Evolutionary conservation across 2,113 vertebrate species (phyloP).

Genomic region (Bufo gargarizans): DNA sequence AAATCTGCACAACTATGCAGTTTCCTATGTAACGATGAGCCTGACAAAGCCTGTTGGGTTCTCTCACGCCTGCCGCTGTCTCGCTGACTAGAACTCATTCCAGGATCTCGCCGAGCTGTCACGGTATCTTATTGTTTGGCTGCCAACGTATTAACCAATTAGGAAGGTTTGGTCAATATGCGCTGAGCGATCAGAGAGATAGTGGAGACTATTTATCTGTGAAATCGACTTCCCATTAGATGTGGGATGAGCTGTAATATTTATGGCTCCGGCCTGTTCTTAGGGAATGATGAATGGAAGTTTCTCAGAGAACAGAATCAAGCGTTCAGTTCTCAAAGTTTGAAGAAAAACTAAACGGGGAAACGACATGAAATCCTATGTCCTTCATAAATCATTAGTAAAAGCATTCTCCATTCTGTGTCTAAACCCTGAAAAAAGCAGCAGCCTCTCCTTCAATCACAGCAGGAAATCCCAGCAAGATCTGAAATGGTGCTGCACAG

Average conservation of each 20-base stretch:
- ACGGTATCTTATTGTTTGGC: neutral
- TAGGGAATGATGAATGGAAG: slow-evolving; percentile 29
- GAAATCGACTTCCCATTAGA: slow-evolving; percentile 48
- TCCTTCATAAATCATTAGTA: neutral
- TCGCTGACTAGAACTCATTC: neutral
- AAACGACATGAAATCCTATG: neutral
- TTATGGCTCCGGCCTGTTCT: slow-evolving; percentile 30
- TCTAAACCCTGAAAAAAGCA: neutral
- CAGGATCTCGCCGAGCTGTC: neutral
- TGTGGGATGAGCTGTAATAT: slow-evolving; percentile 35
- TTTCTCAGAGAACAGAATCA: neutral
- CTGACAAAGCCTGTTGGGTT: neutral
- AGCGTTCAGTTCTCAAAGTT: neutral
- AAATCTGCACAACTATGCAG: too few species aligned
- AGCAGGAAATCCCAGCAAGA: neutral
- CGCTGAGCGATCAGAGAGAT: slow-evolving; percentile 6
- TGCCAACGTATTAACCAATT: slow-evolving; percentile 11
- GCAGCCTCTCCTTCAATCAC: neutral
- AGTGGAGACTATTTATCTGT: slow-evolving; percentile 31
- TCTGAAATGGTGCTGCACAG: neutral
- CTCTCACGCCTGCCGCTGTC: neutral
- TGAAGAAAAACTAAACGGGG: neutral
- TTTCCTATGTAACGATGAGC: too few species aligned
- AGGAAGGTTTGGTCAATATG: slow-evolving; percentile 19
- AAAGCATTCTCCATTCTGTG: neutral